Evolutionary conservation across 2,797 vertebrate species (phyloP).

Genomic region (Phaenicophaeus curvirostris): DNA sequence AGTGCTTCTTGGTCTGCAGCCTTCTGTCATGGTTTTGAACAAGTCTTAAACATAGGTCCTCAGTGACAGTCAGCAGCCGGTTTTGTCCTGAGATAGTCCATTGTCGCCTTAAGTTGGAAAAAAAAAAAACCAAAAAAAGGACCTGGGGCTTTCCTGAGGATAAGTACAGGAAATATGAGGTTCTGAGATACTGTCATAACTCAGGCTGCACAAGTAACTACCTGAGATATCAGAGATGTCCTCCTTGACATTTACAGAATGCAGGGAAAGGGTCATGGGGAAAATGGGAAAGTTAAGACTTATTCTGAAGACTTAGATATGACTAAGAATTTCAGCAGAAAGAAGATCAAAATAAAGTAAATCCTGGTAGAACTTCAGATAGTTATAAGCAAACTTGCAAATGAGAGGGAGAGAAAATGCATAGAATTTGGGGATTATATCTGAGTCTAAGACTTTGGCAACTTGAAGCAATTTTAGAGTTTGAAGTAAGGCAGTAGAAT

Average conservation of each 20-base stretch:
- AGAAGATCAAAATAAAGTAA: constrained; percentile 28
- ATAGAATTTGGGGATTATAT: background rate
- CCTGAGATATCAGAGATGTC: background rate
- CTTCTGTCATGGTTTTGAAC: background rate
- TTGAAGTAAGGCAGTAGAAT: background rate
- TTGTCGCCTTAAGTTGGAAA: background rate
- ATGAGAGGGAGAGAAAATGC: background rate
- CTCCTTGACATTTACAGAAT: background rate
- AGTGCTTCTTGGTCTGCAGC: background rate
- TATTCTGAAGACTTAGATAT: background rate
- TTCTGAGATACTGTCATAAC: background rate
- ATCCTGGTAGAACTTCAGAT: background rate
- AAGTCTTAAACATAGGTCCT: background rate
- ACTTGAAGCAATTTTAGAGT: background rate
- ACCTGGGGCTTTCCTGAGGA: background rate
- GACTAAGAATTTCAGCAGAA: constrained; percentile 8
- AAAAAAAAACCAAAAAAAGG: no score
- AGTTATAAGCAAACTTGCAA: constrained; percentile 6
- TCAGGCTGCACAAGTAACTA: background rate
- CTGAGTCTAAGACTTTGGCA: background rate
- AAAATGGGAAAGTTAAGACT: constrained; percentile 7
- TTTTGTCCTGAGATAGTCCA: background rate
- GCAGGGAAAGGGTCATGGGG: background rate
- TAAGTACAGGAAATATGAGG: background rate
- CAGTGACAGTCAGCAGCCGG: background rate